Base-by-base conservation (phyloP, 2,888 invertebrate genomes). In the Eristalis arbustorum region DNA sequence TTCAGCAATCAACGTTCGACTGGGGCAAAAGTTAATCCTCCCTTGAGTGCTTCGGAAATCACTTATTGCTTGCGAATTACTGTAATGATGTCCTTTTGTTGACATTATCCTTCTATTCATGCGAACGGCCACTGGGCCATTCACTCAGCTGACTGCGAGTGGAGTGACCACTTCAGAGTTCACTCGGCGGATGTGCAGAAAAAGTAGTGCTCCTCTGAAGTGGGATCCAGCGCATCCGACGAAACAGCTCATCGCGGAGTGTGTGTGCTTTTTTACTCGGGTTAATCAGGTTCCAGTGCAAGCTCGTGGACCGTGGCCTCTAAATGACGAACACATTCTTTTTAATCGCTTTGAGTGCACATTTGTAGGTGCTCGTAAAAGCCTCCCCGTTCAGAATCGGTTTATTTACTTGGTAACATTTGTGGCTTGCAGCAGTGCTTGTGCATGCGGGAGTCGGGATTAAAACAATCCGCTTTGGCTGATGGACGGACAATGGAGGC, bases 21-120 rank as follows among this genome's bases (percentile, higher is more conserved):
- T 13, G 37, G 13, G 37, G 37, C 37, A 37, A 18, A 18, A n/a
- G 49, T 49, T 49, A 49, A 49, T 49, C 49, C 49, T 8, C 18
- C 49, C 18, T 49, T 13, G 11, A 13, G 37, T 49, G 49, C 18
- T 49, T 62, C 28, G 31, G 22, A 62, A 62, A 31, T 1, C n/a
- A 69, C 40, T 57, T 57, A 37, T 25, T 40, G 71, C 71, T 61
- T 59, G 61, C 61, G 61, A 71, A 71, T 59, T 61, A 40, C 18
- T 40, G 61, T 71, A 71, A 61, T 61, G 61, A 61, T 37, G 61
- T 40, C 37, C 25, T 59, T 56, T 34, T 23, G 18, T 31, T 57
- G 57, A 8, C 22, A 67, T 49, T 25, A 68, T 68, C 31, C 68
- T n/a, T 4, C 28, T n/a, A 56, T 18, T 11, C 59, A n/a, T 68